Evolutionary conservation across 2,113 vertebrate species (phyloP).

Genomic region (Silurus asotus): DNA sequence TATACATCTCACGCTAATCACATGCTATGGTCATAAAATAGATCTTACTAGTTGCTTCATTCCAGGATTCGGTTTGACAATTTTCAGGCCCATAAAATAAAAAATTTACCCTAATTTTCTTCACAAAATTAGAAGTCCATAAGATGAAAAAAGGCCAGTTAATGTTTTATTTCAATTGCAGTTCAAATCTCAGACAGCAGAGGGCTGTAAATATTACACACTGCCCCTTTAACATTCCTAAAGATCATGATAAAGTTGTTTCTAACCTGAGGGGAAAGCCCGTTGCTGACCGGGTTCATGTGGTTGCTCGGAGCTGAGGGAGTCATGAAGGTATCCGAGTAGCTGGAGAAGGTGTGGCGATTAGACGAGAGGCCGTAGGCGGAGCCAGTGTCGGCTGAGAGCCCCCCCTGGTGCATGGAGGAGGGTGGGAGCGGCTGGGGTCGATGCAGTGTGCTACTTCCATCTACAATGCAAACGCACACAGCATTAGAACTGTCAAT

Average conservation of each 20-base stretch:
- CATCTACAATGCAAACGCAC: slow-evolving; percentile 74
- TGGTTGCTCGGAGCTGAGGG: slow-evolving; percentile 89
- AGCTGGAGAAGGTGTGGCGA: slow-evolving; percentile 96
- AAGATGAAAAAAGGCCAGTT: not conserved
- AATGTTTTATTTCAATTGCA: not conserved
- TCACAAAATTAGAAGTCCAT: not conserved
- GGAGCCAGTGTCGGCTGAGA: slow-evolving; percentile 81
- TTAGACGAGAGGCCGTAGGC: slow-evolving; percentile 88
- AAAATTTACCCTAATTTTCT: not conserved
- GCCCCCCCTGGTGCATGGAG: slow-evolving; percentile 97
- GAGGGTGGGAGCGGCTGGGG: slow-evolving; percentile 96
- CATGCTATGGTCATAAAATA: too few species aligned
- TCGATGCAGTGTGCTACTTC: slow-evolving; percentile 90
- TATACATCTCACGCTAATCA: not conserved
- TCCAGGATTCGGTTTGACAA: not conserved
- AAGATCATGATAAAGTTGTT: not conserved
- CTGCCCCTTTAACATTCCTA: not conserved
- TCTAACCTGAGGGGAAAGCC: slow-evolving; percentile 95
- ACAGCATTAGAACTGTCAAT: not conserved
- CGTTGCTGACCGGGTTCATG: slow-evolving; percentile 97
- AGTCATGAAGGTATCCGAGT: slow-evolving; percentile 97
- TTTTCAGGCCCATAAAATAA: not conserved
- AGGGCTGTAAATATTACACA: not conserved
- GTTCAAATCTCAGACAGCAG: not conserved
- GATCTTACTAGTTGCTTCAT: not conserved